Evolutionary conservation across 2,113 vertebrate genomes (phyloP).

Genomic region (Eubucco bourcierii): DNA sequence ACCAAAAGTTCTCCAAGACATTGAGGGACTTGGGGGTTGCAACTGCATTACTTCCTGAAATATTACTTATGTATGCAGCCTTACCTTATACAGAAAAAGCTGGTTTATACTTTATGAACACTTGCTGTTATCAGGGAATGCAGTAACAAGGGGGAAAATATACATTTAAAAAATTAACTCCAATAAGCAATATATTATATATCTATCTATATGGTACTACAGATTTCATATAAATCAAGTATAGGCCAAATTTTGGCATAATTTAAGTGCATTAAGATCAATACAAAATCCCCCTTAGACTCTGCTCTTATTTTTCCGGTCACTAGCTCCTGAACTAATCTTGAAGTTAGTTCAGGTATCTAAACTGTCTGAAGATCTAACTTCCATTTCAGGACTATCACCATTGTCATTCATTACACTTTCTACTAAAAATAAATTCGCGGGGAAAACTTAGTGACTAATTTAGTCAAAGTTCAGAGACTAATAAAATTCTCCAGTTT

Average conservation of each 20-base stretch:
- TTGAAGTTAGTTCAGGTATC: not conserved
- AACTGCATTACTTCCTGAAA: not conserved
- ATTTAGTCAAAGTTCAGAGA: not conserved
- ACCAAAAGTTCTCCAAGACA: not conserved
- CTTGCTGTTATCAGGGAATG: not conserved
- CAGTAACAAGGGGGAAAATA: not conserved
- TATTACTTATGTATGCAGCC: not conserved
- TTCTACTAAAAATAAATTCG: not conserved
- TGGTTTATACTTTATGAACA: not conserved
- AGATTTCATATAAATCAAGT: conserved; percentile 52
- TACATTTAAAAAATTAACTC: not conserved
- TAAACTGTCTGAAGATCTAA: not conserved
- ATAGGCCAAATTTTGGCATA: conserved; percentile 52
- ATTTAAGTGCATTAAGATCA: conserved; percentile 43
- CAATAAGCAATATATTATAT: conserved; percentile 10
- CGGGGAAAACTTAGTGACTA: not conserved
- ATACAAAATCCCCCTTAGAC: conserved; percentile 5
- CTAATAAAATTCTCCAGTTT: not conserved
- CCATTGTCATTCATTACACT: not conserved
- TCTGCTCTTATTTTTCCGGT: not conserved
- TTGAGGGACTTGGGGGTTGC: not conserved
- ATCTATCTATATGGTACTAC: not conserved
- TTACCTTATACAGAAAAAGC: not conserved
- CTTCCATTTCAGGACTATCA: not conserved
- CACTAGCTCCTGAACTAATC: not conserved